A percentile compares a stretch with the other conserved stretches of the same genome.
Conservation (phyloP, 2,113 vertebrate genomes). For the Prietella phreatophila region DNA sequence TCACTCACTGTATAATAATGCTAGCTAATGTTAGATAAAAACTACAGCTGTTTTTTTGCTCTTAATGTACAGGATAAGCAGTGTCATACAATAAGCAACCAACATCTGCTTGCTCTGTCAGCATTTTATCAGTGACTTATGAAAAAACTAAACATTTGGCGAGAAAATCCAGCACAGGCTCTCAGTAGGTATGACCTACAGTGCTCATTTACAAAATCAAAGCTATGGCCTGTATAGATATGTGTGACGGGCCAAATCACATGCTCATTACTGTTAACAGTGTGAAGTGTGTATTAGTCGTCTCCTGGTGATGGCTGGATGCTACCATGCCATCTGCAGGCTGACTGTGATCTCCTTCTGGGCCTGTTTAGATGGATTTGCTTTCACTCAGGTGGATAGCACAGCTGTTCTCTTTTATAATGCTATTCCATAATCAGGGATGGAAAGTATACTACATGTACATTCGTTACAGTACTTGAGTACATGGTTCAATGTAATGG, state of each 20-base stretch:
- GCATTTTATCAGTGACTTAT: neutral
- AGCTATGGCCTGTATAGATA: slow-evolving; percentile 17
- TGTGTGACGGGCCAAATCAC: neutral
- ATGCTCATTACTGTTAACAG: slow-evolving; percentile 4
- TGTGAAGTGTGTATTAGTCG: slow-evolving; percentile 9
- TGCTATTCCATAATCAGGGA: neutral
- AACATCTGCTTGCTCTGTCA: neutral
- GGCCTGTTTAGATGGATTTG: slow-evolving; percentile 30
- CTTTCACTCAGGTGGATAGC: slow-evolving; percentile 20
- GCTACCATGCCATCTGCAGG: slow-evolving; percentile 2
- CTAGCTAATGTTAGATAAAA: neutral
- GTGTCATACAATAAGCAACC: neutral
- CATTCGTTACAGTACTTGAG: neutral
- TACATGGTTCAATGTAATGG: neutral
- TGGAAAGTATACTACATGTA: neutral
- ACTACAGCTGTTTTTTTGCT: neutral
- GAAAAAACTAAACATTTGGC: neutral
- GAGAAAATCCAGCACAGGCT: no score
- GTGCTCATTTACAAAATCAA: slow-evolving; percentile 1
- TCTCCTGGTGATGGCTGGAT: slow-evolving; percentile 27
- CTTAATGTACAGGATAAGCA: neutral
- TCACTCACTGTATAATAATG: no score
- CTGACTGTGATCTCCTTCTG: slow-evolving; percentile 15
- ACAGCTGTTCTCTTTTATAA: slow-evolving; percentile 21
- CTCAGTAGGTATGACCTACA: neutral